Evolutionary conservation across 2,888 invertebrate species (phyloP).

Genomic region (Branchinecta sandiegonensis): DNA sequence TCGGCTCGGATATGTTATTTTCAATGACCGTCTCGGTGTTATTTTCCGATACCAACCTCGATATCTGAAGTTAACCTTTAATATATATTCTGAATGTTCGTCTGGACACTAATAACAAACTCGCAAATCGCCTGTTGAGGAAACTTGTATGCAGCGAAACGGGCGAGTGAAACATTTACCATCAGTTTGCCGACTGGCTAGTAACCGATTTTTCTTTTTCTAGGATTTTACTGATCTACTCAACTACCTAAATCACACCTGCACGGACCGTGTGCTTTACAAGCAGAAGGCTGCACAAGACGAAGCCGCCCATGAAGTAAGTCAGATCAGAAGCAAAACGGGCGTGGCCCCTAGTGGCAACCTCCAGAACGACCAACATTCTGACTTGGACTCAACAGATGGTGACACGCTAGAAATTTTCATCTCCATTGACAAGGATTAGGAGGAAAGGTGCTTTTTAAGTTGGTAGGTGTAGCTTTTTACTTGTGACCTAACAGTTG

Average conservation of each 20-base stretch:
- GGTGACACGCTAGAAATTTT: conserved; percentile 9
- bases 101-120: too few species aligned
- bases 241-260: background rate
- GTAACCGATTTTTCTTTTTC: background rate
- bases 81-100: too few species aligned
- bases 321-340: background rate
- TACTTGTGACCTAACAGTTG: too few species aligned
- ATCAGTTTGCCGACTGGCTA: background rate
- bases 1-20: too few species aligned
- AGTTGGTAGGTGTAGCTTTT: too few species aligned
- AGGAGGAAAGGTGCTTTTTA: too few species aligned
- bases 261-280: background rate
- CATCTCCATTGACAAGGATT: background rate
- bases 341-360: background rate
- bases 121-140: too few species aligned
- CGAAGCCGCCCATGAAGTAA: background rate
- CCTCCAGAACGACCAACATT: background rate
- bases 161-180: too few species aligned
- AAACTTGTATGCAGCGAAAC: too few species aligned
- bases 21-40: too few species aligned
- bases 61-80: too few species aligned
- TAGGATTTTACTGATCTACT: background rate
- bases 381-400: background rate
- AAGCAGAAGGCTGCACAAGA: background rate
- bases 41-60: too few species aligned